phyloP scores from a whole-genome alignment of 2,888 invertebrate species.

The Syrphus vitripennis region DNA sequence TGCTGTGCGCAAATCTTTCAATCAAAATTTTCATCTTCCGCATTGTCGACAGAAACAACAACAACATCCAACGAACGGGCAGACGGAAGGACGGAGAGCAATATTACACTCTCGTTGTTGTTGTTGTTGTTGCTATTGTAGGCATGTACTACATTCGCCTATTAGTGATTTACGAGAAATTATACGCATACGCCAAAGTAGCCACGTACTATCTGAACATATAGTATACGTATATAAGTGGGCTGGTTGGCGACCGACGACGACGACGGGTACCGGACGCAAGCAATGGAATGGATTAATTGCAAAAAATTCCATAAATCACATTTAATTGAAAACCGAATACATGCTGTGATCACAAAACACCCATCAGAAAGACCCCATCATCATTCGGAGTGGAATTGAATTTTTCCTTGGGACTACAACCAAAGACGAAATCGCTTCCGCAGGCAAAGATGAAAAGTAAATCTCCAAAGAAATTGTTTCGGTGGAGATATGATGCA shows the following conservation, averaged over 20 bases:
- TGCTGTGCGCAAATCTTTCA: constrained; percentile 62
- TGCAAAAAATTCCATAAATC: constrained; percentile 70
- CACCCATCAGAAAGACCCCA: neutral
- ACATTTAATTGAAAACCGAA: constrained; percentile 71
- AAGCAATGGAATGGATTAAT: constrained; percentile 58
- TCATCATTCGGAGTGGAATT: neutral
- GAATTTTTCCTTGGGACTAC: neutral
- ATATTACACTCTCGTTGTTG: constrained; percentile 9
- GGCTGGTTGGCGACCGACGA: too few relatives aligned
- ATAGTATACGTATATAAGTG: constrained; percentile 30
- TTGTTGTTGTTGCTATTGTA: neutral
- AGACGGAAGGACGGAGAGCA: neutral
- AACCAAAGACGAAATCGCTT: neutral
- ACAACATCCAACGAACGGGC: neutral
- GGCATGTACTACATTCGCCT: constrained; percentile 34
- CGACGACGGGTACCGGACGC: too few relatives aligned
- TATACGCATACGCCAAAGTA: constrained; percentile 60
- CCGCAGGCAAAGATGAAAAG: constrained; percentile 49
- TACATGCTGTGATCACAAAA: constrained; percentile 61
- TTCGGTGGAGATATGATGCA: neutral
- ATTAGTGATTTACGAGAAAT: constrained; percentile 68
- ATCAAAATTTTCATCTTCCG: constrained; percentile 66
- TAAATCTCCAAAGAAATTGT: neutral
- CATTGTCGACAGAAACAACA: constrained; percentile 31
- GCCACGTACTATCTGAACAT: constrained; percentile 6